Conservation (phyloP, 2,113 vertebrate species). For the Pantherophis guttatus region DNA sequence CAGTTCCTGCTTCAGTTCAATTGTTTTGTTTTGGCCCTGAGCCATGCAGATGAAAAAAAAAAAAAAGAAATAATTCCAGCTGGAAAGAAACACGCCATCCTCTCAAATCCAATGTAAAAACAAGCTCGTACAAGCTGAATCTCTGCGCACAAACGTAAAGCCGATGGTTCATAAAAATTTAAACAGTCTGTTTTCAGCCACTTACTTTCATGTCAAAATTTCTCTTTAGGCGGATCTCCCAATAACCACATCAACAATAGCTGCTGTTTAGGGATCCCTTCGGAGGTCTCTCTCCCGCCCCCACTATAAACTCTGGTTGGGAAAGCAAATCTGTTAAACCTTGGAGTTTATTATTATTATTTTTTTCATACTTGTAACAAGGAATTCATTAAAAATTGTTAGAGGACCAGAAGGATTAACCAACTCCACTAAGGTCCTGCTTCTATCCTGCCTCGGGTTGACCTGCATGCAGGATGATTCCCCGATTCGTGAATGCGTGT, state of each 20-base stretch:
- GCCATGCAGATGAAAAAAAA: not conserved
- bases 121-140: not conserved
- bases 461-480: not conserved
- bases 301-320: too few species aligned
- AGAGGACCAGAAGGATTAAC: not conserved
- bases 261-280: not conserved
- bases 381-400: not conserved
- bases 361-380: not conserved
- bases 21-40: not conserved
- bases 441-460: not conserved
- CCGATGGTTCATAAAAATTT: not conserved
- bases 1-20: not conserved
- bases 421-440: not conserved
- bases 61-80: too few species aligned
- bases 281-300: too few species aligned
- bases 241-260: not conserved
- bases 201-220: not conserved
- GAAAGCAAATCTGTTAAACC: not conserved
- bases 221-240: not conserved
- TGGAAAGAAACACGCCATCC: not conserved
- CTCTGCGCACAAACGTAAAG: not conserved
- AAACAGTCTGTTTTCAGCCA: not conserved
- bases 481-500: not conserved
- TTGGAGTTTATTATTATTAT: not conserved
- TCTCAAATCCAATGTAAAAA: conserved; percentile 3